phyloP scores from a whole-genome alignment of 2,113 vertebrate species.

The Tricholaema leucomelas region DNA sequence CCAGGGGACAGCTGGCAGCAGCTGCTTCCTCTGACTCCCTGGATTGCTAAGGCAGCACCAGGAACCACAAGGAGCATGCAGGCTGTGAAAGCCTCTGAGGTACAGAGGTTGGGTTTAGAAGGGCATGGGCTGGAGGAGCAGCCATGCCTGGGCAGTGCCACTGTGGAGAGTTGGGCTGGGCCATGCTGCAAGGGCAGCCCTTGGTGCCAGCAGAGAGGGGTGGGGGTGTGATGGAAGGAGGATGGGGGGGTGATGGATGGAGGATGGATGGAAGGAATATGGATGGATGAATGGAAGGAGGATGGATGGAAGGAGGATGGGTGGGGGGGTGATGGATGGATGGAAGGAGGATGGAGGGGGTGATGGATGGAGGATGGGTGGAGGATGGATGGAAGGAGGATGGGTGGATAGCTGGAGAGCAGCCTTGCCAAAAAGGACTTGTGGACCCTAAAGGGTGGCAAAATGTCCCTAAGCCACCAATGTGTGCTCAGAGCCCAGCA shows the following conservation, averaged over 20 bases:
- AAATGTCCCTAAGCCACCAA: not conserved
- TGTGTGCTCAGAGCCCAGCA: not conserved
- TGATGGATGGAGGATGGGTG: no score
- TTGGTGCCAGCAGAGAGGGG: not conserved
- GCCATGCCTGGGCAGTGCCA: not conserved
- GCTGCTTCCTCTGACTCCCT: not conserved
- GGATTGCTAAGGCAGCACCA: not conserved
- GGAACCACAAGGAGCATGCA: not conserved
- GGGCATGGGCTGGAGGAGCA: not conserved
- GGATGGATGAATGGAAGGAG: not conserved
- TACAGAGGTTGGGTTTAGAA: not conserved
- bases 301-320: no score
- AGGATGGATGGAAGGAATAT: not conserved
- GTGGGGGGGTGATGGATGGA: no score
- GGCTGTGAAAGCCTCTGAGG: not conserved
- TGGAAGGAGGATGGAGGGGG: not conserved
- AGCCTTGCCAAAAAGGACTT: not conserved
- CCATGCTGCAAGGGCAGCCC: not conserved
- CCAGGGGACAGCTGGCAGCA: accelerated
- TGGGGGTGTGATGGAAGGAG: not conserved
- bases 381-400: no score
- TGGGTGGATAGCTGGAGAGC: not conserved
- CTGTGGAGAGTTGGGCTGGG: accelerated
- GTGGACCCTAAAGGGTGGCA: not conserved
- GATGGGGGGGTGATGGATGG: no score